Percentiles rank a stretch among this genome's conserved stretches.
Conservation (phyloP, 2,797 vertebrate genomes). For the Cheirogaleus major region DNA sequence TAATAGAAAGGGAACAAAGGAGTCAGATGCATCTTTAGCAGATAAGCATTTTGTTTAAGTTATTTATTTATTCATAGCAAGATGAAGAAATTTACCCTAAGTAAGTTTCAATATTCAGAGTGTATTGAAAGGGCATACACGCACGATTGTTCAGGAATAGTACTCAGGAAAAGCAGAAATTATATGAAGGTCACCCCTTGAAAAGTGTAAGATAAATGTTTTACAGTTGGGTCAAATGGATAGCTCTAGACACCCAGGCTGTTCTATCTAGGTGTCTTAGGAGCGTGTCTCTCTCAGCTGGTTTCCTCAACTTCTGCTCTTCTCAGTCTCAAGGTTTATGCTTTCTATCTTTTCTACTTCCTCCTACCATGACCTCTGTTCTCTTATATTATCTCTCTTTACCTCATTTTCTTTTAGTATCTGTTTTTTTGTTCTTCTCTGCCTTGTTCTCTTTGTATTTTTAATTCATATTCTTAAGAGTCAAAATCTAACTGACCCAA, state of each 20-base stretch:
- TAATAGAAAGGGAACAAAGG: neutral
- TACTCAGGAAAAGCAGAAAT: neutral
- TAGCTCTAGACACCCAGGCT: no score
- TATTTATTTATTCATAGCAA: neutral
- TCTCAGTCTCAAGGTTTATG: neutral
- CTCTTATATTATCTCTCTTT: neutral
- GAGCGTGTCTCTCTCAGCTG: neutral
- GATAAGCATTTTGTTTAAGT: neutral
- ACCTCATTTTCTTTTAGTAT: neutral
- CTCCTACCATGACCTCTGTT: neutral
- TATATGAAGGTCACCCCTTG: neutral
- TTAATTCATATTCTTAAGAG: neutral
- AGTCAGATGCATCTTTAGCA: neutral
- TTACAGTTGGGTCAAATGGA: neutral
- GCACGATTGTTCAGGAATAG: neutral
- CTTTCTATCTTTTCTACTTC: neutral
- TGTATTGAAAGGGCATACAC: neutral
- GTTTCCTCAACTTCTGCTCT: neutral
- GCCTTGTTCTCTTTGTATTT: neutral
- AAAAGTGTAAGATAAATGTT: neutral
- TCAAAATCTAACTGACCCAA: neutral
- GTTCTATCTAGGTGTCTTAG: rapidly evolving
- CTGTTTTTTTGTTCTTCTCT: neutral
- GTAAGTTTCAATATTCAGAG: neutral
- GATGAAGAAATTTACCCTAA: neutral